phyloP scores from a whole-genome alignment of 2,888 invertebrate species.

The Apamea anceps region DNA sequence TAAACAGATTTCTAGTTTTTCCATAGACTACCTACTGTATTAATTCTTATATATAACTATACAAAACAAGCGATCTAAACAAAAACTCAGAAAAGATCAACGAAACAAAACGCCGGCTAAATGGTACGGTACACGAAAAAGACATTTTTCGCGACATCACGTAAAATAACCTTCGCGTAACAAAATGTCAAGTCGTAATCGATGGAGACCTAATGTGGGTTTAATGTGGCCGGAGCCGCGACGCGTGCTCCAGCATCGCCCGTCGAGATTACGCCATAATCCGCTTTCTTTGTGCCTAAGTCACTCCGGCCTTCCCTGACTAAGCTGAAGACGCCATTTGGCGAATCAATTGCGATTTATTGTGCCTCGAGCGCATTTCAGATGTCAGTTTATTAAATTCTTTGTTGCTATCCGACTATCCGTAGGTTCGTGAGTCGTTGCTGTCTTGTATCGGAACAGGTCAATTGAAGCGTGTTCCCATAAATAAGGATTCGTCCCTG shows the following conservation, averaged over 20 bases:
- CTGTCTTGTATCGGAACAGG: neutral
- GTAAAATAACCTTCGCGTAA: slow-evolving; percentile 70
- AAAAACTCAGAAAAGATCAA: slow-evolving; percentile 21
- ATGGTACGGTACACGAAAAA: slow-evolving; percentile 46
- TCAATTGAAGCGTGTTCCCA: neutral
- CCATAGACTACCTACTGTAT: neutral
- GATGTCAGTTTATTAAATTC: slow-evolving; percentile 61
- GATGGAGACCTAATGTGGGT: slow-evolving; percentile 86
- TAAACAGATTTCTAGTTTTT: neutral
- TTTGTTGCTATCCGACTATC: slow-evolving; percentile 9
- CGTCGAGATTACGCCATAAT: slow-evolving; percentile 84
- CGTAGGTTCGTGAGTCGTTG: slow-evolving; percentile 5
- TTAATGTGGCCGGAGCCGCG: slow-evolving; percentile 81
- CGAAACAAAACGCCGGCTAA: slow-evolving; percentile 32
- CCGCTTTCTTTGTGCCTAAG: slow-evolving; percentile 85
- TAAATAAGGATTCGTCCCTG: neutral
- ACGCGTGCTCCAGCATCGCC: slow-evolving; percentile 84
- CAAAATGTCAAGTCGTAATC: slow-evolving; percentile 82
- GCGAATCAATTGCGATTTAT: slow-evolving; percentile 79
- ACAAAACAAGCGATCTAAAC: neutral
- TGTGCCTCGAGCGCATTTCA: slow-evolving; percentile 63
- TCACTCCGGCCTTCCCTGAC: slow-evolving; percentile 74
- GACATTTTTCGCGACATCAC: slow-evolving; percentile 64
- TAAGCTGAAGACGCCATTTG: slow-evolving; percentile 75
- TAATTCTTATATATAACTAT: neutral